Conservation (phyloP, 1,140 invertebrate genomes). For the Brachionus asplanchnoidis region DNA sequence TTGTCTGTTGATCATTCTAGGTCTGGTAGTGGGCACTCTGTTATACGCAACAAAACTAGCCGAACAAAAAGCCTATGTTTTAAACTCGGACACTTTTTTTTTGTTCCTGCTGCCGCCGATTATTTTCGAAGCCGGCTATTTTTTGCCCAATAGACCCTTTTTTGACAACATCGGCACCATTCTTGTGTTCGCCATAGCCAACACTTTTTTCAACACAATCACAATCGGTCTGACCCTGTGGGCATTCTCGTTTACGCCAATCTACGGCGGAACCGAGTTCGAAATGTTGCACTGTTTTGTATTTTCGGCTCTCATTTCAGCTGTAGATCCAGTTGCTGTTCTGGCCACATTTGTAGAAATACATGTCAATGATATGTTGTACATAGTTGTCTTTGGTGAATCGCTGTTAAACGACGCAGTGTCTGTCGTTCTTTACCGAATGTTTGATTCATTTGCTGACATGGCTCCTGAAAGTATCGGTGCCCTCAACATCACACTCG, state of each 20-base stretch:
- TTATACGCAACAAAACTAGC: slow-evolving; percentile 43
- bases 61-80: slow-evolving; percentile 47
- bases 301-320: slow-evolving; percentile 53
- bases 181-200: slow-evolving; percentile 53
- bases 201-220: slow-evolving; percentile 46
- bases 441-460: slow-evolving; percentile 55
- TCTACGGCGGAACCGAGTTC: slow-evolving; percentile 34
- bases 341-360: slow-evolving; percentile 98
- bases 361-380: slow-evolving; percentile 93
- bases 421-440: slow-evolving; percentile 57
- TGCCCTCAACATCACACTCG: slow-evolving; percentile 68
- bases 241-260: slow-evolving; percentile 23
- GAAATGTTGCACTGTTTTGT: slow-evolving; percentile 64
- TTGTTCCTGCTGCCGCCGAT: slow-evolving; percentile 56
- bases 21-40: slow-evolving; percentile 73
- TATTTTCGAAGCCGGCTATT: slow-evolving; percentile 56
- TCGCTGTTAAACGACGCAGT: slow-evolving; percentile 77
- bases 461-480: slow-evolving; percentile 51
- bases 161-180: slow-evolving; percentile 57
- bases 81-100: slow-evolving; percentile 55
- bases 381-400: slow-evolving; percentile 98
- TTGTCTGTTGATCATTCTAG: slow-evolving; percentile 88
- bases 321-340: slow-evolving; percentile 62
- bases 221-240: slow-evolving; percentile 45
- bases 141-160: slow-evolving; percentile 55